Conservation (phyloP, 2,797 vertebrate species). For the Catamblyrhynchus diadema region DNA sequence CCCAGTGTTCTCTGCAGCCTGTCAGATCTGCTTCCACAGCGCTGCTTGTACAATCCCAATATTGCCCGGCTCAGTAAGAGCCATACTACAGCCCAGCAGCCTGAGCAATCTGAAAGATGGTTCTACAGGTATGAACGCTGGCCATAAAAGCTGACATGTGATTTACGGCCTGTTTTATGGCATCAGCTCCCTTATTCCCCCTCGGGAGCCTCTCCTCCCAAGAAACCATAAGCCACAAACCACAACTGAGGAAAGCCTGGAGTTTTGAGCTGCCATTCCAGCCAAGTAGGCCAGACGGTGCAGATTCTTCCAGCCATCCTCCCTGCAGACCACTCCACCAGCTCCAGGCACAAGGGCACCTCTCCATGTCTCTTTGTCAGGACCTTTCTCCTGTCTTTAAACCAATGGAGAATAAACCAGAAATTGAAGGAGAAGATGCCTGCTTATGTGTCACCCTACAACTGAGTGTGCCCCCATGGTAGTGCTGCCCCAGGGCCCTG, state of each 20-base stretch:
- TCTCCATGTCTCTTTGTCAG: neutral
- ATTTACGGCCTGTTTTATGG: neutral
- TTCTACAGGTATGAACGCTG: accelerated
- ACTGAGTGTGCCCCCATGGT: accelerated
- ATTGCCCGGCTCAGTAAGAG: neutral
- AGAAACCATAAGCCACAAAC: neutral
- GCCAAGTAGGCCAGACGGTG: neutral
- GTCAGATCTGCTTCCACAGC: neutral
- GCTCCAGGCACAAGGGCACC: neutral
- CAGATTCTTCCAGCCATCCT: neutral
- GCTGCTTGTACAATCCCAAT: accelerated
- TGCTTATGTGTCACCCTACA: neutral
- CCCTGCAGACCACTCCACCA: neutral
- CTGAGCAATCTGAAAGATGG: neutral
- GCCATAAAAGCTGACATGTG: neutral
- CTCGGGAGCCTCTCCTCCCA: neutral
- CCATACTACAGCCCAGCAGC: neutral
- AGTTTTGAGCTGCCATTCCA: neutral
- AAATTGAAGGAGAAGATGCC: neutral
- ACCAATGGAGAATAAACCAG: neutral
- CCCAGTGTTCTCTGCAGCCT: neutral
- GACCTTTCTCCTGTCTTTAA: neutral
- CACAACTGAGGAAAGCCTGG: neutral
- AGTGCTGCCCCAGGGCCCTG: too few species aligned
- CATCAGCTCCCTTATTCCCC: neutral